Evolutionary conservation across 1,140 invertebrate genomes (phyloP).

Genomic region (Zaprionus taronus): DNA sequence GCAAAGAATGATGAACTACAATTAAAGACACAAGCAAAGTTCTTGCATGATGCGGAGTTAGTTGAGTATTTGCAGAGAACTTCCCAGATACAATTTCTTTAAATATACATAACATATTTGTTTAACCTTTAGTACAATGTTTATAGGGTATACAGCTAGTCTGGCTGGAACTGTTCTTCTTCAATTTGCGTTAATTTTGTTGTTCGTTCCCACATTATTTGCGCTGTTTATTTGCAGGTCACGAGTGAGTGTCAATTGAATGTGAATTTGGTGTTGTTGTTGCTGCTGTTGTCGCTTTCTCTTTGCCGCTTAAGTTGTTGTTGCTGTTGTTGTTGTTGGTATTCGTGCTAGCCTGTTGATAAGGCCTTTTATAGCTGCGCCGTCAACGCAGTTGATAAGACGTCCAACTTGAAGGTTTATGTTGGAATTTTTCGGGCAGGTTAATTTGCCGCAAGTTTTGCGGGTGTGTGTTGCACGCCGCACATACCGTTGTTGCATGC

Average conservation of each 20-base stretch:
- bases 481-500: slow-evolving; percentile 2
- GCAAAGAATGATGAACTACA: too few relatives aligned
- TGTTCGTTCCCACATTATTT: slow-evolving; percentile 58
- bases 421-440: slow-evolving; percentile 4
- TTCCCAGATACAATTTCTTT: too few relatives aligned
- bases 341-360: slow-evolving; percentile 50
- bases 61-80: too few relatives aligned
- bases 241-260: slow-evolving; percentile 51
- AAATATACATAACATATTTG: too few relatives aligned
- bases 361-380: slow-evolving; percentile 63
- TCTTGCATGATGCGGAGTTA: too few relatives aligned
- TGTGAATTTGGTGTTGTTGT: not conserved
- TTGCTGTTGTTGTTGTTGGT: slow-evolving; percentile 18
- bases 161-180: not conserved
- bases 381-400: slow-evolving; percentile 36
- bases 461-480: slow-evolving; percentile 23
- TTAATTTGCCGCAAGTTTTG: not conserved
- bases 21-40: too few relatives aligned
- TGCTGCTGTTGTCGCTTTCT: not conserved
- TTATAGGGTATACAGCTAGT: slow-evolving; percentile 24
- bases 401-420: slow-evolving; percentile 7
- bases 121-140: too few relatives aligned
- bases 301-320: not conserved
- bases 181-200: slow-evolving; percentile 49
- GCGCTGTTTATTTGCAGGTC: slow-evolving; percentile 44